Evolutionary conservation across 2,113 vertebrate species (phyloP).

Genomic region (Crocuta crocuta): DNA sequence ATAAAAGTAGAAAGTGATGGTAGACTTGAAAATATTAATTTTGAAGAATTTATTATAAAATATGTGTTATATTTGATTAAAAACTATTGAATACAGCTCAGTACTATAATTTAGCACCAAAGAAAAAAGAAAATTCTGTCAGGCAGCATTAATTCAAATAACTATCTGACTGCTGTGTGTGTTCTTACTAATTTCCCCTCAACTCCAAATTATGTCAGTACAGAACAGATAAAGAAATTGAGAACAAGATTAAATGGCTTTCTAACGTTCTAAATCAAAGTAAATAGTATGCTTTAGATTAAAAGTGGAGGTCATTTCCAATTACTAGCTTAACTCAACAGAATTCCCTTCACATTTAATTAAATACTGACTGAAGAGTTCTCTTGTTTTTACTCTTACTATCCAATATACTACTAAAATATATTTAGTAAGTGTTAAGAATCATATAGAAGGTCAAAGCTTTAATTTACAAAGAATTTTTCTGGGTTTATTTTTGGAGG

Average conservation of each 20-base stretch:
- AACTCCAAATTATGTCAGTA: not conserved
- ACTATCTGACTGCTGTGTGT: not conserved
- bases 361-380: not conserved
- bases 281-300: not conserved
- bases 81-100: not conserved
- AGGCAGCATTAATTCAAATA: not conserved
- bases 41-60: not conserved
- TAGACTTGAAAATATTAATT: not conserved
- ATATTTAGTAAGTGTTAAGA: slow-evolving; percentile 10
- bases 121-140: not conserved
- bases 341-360: not conserved
- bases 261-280: not conserved
- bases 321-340: not conserved
- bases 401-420: not conserved
- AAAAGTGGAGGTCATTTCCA: not conserved
- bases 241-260: slow-evolving; percentile 5
- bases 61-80: not conserved
- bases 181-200: not conserved
- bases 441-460: not conserved
- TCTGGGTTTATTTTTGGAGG: not conserved
- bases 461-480: slow-evolving; percentile 20
- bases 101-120: not conserved
- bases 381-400: not conserved
- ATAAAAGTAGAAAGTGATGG: not conserved
- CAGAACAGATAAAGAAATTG: slow-evolving; percentile 22